Conservation (phyloP, 2,888 invertebrate species). For the Orchesellides sinensis region DNA sequence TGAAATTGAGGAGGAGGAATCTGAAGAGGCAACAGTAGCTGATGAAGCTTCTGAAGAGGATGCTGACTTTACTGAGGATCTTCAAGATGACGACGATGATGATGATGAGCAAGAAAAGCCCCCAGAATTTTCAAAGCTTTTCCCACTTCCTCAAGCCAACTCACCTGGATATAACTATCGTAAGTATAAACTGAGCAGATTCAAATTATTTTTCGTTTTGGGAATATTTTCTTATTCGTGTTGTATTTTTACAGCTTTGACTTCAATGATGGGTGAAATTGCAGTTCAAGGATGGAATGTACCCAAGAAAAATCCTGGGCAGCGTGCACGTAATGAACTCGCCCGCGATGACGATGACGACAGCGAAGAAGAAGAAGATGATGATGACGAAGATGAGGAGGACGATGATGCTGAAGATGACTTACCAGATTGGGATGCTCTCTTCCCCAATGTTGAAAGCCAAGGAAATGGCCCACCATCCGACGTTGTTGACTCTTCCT, state of each 20-base stretch:
- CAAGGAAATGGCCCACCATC: constrained; percentile 16
- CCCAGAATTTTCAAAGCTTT: constrained; percentile 46
- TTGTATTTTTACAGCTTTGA: constrained; percentile 28
- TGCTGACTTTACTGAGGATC: constrained; percentile 23
- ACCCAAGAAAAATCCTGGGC: constrained; percentile 20
- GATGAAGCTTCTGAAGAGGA: constrained; percentile 25
- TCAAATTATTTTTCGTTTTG: not conserved
- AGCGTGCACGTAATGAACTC: not conserved
- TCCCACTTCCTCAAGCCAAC: constrained; percentile 43
- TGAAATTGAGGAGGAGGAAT: constrained; percentile 42
- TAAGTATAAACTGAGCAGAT: constrained; percentile 15
- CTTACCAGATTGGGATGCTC: constrained; percentile 40
- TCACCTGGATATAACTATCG: constrained; percentile 48
- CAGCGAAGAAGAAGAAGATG: constrained; percentile 49
- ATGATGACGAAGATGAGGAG: constrained; percentile 53
- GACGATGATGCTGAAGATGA: constrained; percentile 54
- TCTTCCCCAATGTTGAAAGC: constrained; percentile 42
- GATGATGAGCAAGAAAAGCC: constrained; percentile 53
- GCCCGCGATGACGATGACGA: constrained; percentile 46
- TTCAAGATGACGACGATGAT: constrained; percentile 58
- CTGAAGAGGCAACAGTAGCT: constrained; percentile 18
- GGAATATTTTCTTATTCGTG: not conserved
- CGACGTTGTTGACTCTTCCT: constrained; percentile 32
- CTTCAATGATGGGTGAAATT: constrained; percentile 52
- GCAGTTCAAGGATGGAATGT: constrained; percentile 51